These are phyloP conservation scores for Diorhabda sublineata DNA, from an alignment of 1,140 invertebrate genomes.

Conservation along the genomic window DNA sequence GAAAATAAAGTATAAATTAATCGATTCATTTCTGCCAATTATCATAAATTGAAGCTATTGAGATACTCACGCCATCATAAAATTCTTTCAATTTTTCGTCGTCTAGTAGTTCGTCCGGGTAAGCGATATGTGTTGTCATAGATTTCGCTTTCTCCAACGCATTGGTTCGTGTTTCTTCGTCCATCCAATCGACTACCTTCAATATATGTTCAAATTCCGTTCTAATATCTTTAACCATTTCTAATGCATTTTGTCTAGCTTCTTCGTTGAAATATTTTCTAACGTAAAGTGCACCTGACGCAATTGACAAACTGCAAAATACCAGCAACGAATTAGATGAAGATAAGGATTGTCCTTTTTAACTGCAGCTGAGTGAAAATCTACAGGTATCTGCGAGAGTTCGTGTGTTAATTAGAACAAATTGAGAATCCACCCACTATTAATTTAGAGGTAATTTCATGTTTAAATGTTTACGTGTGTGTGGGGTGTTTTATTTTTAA, in stretches of 20 bases:
- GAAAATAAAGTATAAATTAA: constrained; percentile 2
- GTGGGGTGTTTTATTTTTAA: too few species aligned
- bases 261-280: constrained; percentile 54
- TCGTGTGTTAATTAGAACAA: too few species aligned
- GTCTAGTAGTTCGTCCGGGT: constrained; percentile 57
- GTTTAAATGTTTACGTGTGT: too few species aligned
- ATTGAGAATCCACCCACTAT: too few species aligned
- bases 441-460: too few species aligned
- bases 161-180: constrained; percentile 56
- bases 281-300: constrained; percentile 58
- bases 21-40: not conserved
- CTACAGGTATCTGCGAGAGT: too few species aligned
- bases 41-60: not conserved
- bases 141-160: constrained; percentile 55
- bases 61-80: constrained; percentile 40
- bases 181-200: constrained; percentile 66
- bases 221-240: constrained; percentile 65
- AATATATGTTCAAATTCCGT: constrained; percentile 56
- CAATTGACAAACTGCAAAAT: constrained; percentile 48
- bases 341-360: too few species aligned
- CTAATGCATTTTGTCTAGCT: constrained; percentile 53
- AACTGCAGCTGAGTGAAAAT: too few species aligned
- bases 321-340: too few species aligned
- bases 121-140: constrained; percentile 56
- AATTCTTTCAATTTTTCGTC: constrained; percentile 54